phyloP scores from a whole-genome alignment of 1,140 invertebrate species.

The Drosophila pachea region DNA sequence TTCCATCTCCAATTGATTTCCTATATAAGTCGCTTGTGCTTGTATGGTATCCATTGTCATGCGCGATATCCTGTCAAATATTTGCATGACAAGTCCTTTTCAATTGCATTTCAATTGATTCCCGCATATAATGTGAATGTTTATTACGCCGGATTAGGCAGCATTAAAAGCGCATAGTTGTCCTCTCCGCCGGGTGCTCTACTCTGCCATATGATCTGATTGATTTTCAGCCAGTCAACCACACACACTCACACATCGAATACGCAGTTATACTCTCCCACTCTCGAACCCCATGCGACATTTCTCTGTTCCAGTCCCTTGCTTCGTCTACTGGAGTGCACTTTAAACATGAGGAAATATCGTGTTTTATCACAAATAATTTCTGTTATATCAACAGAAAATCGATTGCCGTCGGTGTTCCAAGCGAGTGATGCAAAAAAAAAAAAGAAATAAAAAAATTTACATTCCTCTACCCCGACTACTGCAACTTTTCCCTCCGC shows the following conservation, averaged over 20 bases:
- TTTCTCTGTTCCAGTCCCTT: constrained; percentile 3
- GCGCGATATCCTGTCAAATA: constrained; percentile 63
- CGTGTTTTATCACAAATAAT: constrained; percentile 75
- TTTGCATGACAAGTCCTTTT: constrained; percentile 68
- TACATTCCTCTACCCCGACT: constrained; percentile 23
- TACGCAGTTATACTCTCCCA: neutral
- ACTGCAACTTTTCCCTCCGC: neutral
- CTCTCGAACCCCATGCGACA: too few relatives aligned
- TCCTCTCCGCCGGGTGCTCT: constrained; percentile 30
- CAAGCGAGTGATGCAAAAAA: constrained; percentile 36
- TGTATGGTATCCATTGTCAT: constrained; percentile 48
- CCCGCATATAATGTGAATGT: constrained; percentile 68
- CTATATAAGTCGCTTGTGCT: neutral
- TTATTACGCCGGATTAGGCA: constrained; percentile 76
- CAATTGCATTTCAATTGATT: constrained; percentile 75
- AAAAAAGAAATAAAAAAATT: constrained; percentile 16
- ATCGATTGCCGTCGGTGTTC: constrained; percentile 55
- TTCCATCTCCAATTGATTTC: too few relatives aligned
- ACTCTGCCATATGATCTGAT: constrained; percentile 63
- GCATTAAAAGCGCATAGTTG: constrained; percentile 65
- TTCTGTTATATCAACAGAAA: constrained; percentile 69
- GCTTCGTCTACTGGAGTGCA: constrained; percentile 56
- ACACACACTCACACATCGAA: constrained; percentile 1
- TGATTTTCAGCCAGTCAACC: constrained; percentile 50
- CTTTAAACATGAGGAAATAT: constrained; percentile 63